Base-by-base conservation (phyloP, 1,140 invertebrate genomes). In the Cataglyphis hispanica region DNA sequence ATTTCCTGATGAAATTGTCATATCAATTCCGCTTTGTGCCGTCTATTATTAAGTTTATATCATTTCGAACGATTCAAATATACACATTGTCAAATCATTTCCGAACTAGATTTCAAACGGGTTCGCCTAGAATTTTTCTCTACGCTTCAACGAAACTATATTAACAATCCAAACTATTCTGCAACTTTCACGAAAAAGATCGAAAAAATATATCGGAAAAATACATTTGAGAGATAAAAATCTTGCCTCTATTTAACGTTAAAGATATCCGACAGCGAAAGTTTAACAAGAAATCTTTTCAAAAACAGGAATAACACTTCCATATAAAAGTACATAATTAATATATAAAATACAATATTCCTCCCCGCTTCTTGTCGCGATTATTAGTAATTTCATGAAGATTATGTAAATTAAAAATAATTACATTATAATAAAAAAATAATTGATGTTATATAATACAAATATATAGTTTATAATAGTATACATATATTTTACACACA, bases 121-220 rank as follows among this genome's bases (percentile, higher is more conserved):
- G 66, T 81, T 81, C 0, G 37, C 53, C 4, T 6, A 37, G 31
- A 27, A 69, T 56, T 74, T 74, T 67, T 83, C 13, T 67, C 13
- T n/a, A 58, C 5, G 53, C 25, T 58, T 81, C 31, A 19, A 80
- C 19, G n/a, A 58, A 80, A 37, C 10, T 11, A 40, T 11, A 40
- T 27, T 40, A 34, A 69, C 16, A 3, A 34, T n/a, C 25, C 11
- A 22, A 5, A 1, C 64, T 19, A 1, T 58, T 81, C 11, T 58
- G 19, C 50, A 83, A 83, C 67, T 72, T 83, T 83, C 67, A 83
- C 67, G n/a, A 60, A 27, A 81, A 72, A 40, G 16, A 34, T 22
- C 34, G 16, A 64, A 31, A 53, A 10, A 60, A 60, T n/a, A 8
- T 43, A 27, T 34, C 16, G 2, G 11, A 11, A 10, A 53, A 69